phyloP scores from a whole-genome alignment of 1,140 invertebrate genomes.

The Carposina sasakii region DNA sequence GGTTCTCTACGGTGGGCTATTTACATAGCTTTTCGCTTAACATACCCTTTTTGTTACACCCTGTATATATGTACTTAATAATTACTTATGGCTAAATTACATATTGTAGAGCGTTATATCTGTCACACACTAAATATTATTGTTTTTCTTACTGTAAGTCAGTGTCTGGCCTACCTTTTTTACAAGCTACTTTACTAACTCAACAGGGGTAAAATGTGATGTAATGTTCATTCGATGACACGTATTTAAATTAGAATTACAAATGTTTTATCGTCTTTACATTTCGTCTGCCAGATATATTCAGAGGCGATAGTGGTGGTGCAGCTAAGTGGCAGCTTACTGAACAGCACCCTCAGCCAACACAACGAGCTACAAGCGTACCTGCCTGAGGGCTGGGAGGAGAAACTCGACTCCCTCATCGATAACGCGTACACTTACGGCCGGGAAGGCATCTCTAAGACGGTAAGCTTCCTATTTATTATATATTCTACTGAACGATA shows the following conservation, averaged over 20 bases:
- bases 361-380: constrained; percentile 88
- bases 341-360: constrained; percentile 91
- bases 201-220: too few species aligned
- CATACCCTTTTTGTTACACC: too few species aligned
- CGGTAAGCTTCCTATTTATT: constrained; percentile 73
- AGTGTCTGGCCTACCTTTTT: too few species aligned
- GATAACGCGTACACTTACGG: constrained; percentile 95
- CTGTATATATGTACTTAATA: too few species aligned
- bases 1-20: too few species aligned
- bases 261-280: too few species aligned
- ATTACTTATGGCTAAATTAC: too few species aligned
- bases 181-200: too few species aligned
- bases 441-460: constrained; percentile 86
- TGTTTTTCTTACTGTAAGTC: constrained; percentile 12
- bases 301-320: constrained; percentile 95
- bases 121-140: not conserved
- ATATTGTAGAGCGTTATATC: constrained; percentile 1
- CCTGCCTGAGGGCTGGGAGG: constrained; percentile 83
- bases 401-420: constrained; percentile 88
- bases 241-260: too few species aligned
- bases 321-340: constrained; percentile 88
- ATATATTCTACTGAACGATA: not conserved
- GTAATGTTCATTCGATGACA: too few species aligned
- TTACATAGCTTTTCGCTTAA: too few species aligned
- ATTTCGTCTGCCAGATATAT: constrained; percentile 82